Base-by-base conservation (phyloP, 1,140 invertebrate species). In the Schlechtendalia chinensis region DNA sequence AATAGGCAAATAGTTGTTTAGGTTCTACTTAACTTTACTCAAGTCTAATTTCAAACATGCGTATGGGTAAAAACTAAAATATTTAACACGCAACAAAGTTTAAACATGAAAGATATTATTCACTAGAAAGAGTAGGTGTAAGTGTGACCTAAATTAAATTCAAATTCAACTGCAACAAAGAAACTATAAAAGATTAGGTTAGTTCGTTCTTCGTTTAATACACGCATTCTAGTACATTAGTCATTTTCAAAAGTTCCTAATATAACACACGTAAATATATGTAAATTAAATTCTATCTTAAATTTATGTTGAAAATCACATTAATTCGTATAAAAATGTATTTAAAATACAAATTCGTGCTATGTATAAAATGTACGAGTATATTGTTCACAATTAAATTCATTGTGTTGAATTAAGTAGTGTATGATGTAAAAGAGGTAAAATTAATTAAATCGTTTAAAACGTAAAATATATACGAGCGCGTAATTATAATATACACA, bases 231-330 rank as follows among this genome's bases (percentile, higher is more conserved):
- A 65, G 19, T 39, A 65, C 29, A 65, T 17, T 39, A 65, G 19
- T 10, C 10, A 4, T 65, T 10, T n/a, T 32, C 29, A n/a, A 71
- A 50, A 71, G 50, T 71, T 71, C 67, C 67, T 71, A 50, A 27
- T 17, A 71, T 50, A 71, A 71, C 3, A 39, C 47, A 69, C 27
- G 61, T 65, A 39, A 29, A 65, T 11, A 8, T 32, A 65, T 11
- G 8, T 32, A 71, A 16, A 50, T 27, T 50, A n/a, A 45, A 45
- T 12, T 45, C 1, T 0, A 24, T 47, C 12, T n/a, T 71, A 50
- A 71, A 71, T 50, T 47, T 45, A 71, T 50, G 45, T 71, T 24
- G 67, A 71, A n/a, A 71, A 71, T 71, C 50, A 50, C 22, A 50
- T 69, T 71, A 71, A 24, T 71, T 71, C 50, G 45, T 50, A 71